A percentile compares a stretch with the other conserved stretches of the same genome.
phyloP scores from a whole-genome alignment of 2,113 vertebrate species.

The Pachycephala philippinensis region DNA sequence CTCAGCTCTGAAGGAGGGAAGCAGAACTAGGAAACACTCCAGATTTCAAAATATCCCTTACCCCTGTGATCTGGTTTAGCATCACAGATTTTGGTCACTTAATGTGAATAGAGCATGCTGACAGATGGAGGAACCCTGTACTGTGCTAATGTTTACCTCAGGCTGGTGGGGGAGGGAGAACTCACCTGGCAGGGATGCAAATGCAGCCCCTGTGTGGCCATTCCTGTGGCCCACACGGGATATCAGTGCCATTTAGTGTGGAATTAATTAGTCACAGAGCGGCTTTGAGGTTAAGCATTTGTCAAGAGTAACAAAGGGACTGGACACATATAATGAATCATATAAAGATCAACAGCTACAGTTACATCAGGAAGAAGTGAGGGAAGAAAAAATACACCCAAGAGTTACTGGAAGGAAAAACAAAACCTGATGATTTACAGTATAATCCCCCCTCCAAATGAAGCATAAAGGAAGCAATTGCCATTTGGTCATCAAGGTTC shows the following conservation, averaged over 20 bases:
- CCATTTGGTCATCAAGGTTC: neutral
- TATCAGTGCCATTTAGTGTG: neutral
- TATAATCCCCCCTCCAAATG: neutral
- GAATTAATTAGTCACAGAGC: neutral
- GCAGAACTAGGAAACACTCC: neutral
- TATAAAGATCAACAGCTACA: neutral
- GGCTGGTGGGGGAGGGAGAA: neutral
- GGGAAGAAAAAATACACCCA: neutral
- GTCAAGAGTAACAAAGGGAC: neutral
- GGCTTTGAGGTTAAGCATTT: neutral
- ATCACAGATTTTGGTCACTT: neutral
- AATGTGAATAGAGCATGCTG: neutral
- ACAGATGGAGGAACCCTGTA: neutral
- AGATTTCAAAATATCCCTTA: constrained; percentile 2
- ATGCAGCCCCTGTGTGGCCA: neutral
- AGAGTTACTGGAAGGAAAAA: neutral
- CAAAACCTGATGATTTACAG: neutral
- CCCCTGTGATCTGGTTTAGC: neutral
- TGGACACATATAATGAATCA: neutral
- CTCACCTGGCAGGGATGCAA: neutral
- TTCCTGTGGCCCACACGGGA: neutral
- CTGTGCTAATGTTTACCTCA: neutral
- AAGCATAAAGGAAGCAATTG: neutral
- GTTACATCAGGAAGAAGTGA: constrained; percentile 9
- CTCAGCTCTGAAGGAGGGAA: neutral